These are phyloP conservation scores for Phyllotreta striolata DNA, from an alignment of 2,888 invertebrate genomes.

Conservation along the genomic window DNA sequence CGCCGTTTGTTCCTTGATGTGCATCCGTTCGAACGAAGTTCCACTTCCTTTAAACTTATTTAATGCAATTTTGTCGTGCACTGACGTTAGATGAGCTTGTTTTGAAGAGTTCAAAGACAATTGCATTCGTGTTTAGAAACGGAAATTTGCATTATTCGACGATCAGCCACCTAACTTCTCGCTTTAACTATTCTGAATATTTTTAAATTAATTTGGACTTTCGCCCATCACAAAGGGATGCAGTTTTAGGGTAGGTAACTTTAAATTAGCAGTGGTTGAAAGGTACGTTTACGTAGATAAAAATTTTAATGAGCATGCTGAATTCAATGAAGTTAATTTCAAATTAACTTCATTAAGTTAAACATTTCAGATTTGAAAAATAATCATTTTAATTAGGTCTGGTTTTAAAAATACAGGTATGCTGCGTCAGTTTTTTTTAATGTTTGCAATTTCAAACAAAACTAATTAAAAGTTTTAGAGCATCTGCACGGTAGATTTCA, in stretches of 20 bases:
- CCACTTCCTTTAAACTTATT: conserved; percentile 4
- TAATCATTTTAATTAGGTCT: conserved; percentile 3
- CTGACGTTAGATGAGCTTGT: conserved; percentile 16
- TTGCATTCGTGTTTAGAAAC: conserved; percentile 4
- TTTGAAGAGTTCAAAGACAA: conserved; percentile 19
- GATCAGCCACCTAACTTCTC: conserved; percentile 2
- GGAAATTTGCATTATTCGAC: conserved; percentile 18
- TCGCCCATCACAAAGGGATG: not conserved
- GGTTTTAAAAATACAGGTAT: not conserved
- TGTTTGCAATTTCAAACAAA: conserved; percentile 14
- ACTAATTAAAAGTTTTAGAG: conserved; percentile 17
- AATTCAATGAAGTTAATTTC: too few relatives aligned
- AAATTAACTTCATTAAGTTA: too few relatives aligned
- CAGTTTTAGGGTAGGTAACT: too few relatives aligned
- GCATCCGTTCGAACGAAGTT: not conserved
- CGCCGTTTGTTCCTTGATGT: not conserved
- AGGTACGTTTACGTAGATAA: too few relatives aligned
- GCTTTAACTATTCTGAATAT: not conserved
- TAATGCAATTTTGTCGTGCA: conserved; percentile 8
- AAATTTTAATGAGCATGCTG: too few relatives aligned
- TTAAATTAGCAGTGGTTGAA: too few relatives aligned
- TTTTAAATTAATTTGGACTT: conserved; percentile 21
- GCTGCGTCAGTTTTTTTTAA: not conserved
- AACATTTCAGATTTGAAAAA: too few relatives aligned
- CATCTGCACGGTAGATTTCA: conserved; percentile 14